Evolutionary conservation across 23 tunicate species (phyloP).

Genomic region (Phallusia fumigata): DNA sequence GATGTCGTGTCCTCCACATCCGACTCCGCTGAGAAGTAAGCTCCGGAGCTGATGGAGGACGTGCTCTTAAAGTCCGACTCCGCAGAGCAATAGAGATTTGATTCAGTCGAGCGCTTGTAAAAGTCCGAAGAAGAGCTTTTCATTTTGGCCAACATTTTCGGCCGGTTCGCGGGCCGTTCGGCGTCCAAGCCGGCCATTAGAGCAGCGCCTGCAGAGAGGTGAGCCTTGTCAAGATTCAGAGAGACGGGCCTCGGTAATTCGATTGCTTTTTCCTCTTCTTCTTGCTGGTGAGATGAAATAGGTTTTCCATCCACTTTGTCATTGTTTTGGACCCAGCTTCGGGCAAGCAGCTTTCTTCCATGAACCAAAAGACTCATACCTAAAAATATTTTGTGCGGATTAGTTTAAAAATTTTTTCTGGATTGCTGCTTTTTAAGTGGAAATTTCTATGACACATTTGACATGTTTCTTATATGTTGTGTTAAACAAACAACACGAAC

Average conservation of each 20-base stretch:
- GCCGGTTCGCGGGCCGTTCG: background rate
- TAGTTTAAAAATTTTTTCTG: no score
- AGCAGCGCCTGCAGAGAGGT: background rate
- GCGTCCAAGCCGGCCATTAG: background rate
- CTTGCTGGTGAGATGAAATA: background rate
- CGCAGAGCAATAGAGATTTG: conserved; percentile 53
- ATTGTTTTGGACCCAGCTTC: background rate
- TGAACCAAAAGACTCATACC: conserved; percentile 61
- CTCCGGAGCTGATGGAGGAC: conserved; percentile 49
- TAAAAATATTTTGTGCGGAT: no score
- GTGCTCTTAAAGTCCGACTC: conserved; percentile 71
- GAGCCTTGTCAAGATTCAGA: background rate
- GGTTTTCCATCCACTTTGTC: background rate
- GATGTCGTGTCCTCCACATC: conserved; percentile 46
- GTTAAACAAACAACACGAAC: no score
- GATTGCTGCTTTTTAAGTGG: no score
- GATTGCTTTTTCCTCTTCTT: background rate
- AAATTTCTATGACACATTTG: no score
- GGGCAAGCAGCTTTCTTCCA: conserved; percentile 44
- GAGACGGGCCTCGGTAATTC: background rate
- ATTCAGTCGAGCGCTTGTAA: conserved; percentile 42
- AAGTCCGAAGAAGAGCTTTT: background rate
- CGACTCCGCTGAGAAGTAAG: conserved; percentile 83
- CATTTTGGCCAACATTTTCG: background rate
- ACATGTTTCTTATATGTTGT: no score